Conservation (phyloP, 2,888 invertebrate genomes). For the Eumacrocentrus americanus region DNA sequence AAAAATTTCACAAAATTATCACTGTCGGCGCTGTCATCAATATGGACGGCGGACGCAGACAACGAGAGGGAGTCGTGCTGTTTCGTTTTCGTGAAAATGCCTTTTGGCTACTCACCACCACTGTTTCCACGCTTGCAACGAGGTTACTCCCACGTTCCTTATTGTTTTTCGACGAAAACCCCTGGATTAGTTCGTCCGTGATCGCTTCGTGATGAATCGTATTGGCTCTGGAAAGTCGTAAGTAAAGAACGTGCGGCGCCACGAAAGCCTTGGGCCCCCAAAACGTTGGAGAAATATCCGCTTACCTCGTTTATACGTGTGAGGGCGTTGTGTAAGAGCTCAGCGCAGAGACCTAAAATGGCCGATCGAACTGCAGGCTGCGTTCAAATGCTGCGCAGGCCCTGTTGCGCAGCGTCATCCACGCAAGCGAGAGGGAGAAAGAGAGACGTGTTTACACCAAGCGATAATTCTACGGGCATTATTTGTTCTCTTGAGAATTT, state of each 20-base stretch:
- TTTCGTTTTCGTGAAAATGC: constrained; percentile 4
- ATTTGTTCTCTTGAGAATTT: constrained; percentile 27
- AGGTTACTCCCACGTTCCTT: not conserved
- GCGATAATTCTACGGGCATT: constrained; percentile 32
- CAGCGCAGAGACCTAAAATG: constrained; percentile 59
- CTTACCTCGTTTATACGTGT: constrained; percentile 63
- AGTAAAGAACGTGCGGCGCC: constrained; percentile 32
- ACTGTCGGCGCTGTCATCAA: constrained; percentile 74
- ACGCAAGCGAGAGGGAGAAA: not conserved
- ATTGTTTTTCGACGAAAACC: not conserved
- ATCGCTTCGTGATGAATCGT: not conserved
- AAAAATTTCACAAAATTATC: constrained; percentile 73
- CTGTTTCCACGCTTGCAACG: not conserved
- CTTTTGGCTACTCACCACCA: constrained; percentile 6
- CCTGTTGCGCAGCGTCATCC: constrained; percentile 45
- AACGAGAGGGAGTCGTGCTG: constrained; percentile 23
- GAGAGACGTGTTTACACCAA: constrained; percentile 43
- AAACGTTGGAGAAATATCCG: constrained; percentile 43
- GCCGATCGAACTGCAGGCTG: constrained; percentile 49
- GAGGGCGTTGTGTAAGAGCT: constrained; percentile 66
- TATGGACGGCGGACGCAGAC: constrained; percentile 60
- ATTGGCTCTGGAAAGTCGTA: constrained; percentile 16
- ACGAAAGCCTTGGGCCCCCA: constrained; percentile 23
- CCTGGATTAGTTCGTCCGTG: not conserved
- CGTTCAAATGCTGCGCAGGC: constrained; percentile 55